These are phyloP conservation scores for Promerops cafer DNA, from an alignment of 2,113 vertebrate genomes.

Conservation along the genomic window DNA sequence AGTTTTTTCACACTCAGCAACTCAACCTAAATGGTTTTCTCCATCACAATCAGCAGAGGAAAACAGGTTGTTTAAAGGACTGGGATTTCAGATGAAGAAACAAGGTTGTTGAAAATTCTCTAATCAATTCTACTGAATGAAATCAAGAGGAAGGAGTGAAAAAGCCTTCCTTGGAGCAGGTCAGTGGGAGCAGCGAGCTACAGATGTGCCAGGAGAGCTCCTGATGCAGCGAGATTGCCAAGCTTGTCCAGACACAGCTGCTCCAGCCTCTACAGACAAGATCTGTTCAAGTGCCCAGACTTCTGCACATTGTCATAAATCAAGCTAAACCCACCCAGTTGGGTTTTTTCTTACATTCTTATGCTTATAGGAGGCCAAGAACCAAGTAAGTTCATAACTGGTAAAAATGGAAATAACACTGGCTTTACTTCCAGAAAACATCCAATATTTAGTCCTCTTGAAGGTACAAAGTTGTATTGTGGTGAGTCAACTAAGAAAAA, in stretches of 20 bases:
- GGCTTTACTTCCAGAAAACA: neutral
- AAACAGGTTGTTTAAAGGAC: neutral
- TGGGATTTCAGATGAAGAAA: neutral
- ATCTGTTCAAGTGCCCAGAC: slow-evolving; percentile 8
- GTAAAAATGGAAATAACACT: slow-evolving; percentile 3
- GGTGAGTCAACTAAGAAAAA: neutral
- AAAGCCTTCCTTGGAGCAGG: neutral
- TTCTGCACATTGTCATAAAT: slow-evolving; percentile 20
- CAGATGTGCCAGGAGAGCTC: neutral
- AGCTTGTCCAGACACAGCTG: neutral
- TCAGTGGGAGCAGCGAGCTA: rapidly evolving
- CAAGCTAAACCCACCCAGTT: neutral
- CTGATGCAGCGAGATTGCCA: neutral
- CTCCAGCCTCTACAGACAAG: neutral
- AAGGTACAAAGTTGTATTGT: neutral
- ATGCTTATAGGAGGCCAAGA: neutral
- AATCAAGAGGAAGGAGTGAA: neutral
- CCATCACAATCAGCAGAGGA: neutral
- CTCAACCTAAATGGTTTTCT: neutral
- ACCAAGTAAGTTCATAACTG: neutral
- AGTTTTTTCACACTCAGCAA: neutral
- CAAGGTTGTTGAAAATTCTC: neutral
- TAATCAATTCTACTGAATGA: neutral
- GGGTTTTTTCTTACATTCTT: neutral
- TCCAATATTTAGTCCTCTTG: neutral